phyloP scores from a whole-genome alignment of 1,140 invertebrate genomes.

The Elymnias hypermnestra region DNA sequence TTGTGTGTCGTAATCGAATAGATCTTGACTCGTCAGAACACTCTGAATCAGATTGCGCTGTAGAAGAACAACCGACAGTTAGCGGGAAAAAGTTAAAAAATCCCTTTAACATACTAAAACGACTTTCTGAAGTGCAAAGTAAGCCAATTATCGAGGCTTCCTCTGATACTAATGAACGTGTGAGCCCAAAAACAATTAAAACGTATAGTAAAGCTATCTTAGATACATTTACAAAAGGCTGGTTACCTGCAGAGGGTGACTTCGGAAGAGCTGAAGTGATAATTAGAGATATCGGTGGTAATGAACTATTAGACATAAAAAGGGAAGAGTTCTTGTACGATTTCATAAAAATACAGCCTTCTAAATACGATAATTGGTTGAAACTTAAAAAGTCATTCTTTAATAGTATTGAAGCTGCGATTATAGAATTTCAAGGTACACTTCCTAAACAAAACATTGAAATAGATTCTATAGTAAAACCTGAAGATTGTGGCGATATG shows the following conservation, averaged over 20 bases:
- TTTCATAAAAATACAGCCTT: slow-evolving; percentile 38
- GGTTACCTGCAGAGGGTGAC: slow-evolving; percentile 46
- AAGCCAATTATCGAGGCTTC: slow-evolving; percentile 11
- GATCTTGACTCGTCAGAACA: slow-evolving; percentile 34
- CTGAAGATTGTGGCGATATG: slow-evolving; percentile 50
- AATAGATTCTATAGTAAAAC: slow-evolving; percentile 41
- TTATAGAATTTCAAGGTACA: slow-evolving; percentile 26
- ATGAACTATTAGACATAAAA: slow-evolving; percentile 22
- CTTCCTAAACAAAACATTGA: slow-evolving; percentile 7
- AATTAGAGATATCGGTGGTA: slow-evolving; percentile 12
- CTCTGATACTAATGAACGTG: slow-evolving; percentile 2
- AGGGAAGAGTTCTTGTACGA: slow-evolving; percentile 44
- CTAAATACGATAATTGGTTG: slow-evolving; percentile 42
- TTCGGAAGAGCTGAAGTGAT: slow-evolving; percentile 52
- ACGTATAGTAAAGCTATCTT: slow-evolving; percentile 24
- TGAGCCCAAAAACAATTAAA: slow-evolving; percentile 1
- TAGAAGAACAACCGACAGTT: slow-evolving; percentile 19
- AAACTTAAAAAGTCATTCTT: slow-evolving; percentile 50
- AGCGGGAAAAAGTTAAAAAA: slow-evolving; percentile 50
- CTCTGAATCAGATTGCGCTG: slow-evolving; percentile 41
- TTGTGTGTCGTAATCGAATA: slow-evolving; percentile 40
- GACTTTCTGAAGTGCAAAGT: slow-evolving; percentile 34
- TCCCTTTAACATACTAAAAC: slow-evolving; percentile 56
- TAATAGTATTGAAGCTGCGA: slow-evolving; percentile 44
- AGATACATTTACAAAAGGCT: slow-evolving; percentile 34